Evolutionary conservation across 2,113 vertebrate species (phyloP), one percentile per base, ranked within the genome.

Genomic region (Prionailurus viverrinus): DNA sequence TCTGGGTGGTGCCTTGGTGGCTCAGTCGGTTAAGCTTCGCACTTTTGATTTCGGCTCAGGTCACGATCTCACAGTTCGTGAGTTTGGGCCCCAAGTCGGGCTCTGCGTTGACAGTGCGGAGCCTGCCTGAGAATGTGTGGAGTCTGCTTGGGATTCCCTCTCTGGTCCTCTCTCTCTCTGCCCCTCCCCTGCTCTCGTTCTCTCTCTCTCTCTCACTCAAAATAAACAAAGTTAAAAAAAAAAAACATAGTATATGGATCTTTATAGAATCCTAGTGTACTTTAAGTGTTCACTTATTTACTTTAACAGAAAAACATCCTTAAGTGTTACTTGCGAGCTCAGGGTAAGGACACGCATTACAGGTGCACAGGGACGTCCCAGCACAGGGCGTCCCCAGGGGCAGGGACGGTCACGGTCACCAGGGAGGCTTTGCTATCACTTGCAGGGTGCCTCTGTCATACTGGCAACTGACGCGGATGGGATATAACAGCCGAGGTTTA

Each of bases 371-470:
- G 27, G 27, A 89, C 21, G 51, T 21, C 53, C 53, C 5, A 16
- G 11, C 12, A 33, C 45, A 9, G 45, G 23, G 78, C 0, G 0
- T 36, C 58, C 29, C 5, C 29, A 4, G 23, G 18, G 31, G 36
- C 2, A 1, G 41, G 21, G 13, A 68, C 3, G 41, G 11, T 3
- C 4, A 5, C 5, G 31, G 74, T 68, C 73, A 9, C 45, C 29
- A 13, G 51, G 61, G 36, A 21, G 23, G 1, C 23, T 51, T 73
- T n/a, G 45, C 29, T 27, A 5, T 65, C 80, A 16, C 7, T 23
- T 2, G 21, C 0, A 4, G 27, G 9, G 25, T 16, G 33, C 74
- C 29, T 65, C 36, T 66, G 6, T 21, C 25, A 4, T 3, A 7
- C 36, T 7, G 6, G 16, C 4, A 29, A 79, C 39, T 25, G 4